These are phyloP conservation scores for Sturmia bella DNA, from an alignment of 2,888 invertebrate species.

Conservation along the genomic window DNA sequence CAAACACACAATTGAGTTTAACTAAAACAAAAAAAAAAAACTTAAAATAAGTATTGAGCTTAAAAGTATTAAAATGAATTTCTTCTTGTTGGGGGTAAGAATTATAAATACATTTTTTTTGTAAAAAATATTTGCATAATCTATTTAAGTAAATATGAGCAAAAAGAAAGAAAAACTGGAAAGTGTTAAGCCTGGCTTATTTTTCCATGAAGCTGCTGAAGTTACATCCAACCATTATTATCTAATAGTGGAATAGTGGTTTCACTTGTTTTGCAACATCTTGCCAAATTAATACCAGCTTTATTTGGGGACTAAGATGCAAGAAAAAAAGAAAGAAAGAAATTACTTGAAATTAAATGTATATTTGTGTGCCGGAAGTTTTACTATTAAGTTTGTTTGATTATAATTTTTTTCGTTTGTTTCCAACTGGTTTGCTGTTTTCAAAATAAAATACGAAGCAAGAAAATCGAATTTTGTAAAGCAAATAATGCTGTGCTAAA, in stretches of 20 bases:
- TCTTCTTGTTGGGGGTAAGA: slow-evolving; percentile 43
- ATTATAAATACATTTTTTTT: background rate
- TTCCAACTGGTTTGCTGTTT: slow-evolving; percentile 57
- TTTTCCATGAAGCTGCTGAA: slow-evolving; percentile 46
- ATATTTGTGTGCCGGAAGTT: slow-evolving; percentile 66
- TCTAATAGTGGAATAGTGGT: slow-evolving; percentile 51
- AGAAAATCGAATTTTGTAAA: background rate
- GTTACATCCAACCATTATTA: slow-evolving; percentile 59
- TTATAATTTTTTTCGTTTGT: no score
- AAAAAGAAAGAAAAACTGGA: background rate
- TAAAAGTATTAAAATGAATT: slow-evolving; percentile 46
- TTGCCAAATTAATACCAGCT: slow-evolving; percentile 37
- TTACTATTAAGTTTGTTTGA: slow-evolving; percentile 39
- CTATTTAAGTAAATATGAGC: slow-evolving; percentile 24
- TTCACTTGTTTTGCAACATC: slow-evolving; percentile 64
- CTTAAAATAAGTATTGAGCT: no score
- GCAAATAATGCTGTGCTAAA: no score
- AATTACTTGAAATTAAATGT: background rate
- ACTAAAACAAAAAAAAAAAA: background rate
- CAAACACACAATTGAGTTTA: background rate
- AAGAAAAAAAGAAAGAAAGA: background rate
- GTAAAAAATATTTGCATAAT: slow-evolving; percentile 70
- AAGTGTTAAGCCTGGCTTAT: slow-evolving; percentile 1
- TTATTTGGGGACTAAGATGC: background rate
- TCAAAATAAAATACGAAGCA: background rate